Base-by-base conservation (phyloP, 1,140 invertebrate species). In the Hylyphantes graminicola region DNA sequence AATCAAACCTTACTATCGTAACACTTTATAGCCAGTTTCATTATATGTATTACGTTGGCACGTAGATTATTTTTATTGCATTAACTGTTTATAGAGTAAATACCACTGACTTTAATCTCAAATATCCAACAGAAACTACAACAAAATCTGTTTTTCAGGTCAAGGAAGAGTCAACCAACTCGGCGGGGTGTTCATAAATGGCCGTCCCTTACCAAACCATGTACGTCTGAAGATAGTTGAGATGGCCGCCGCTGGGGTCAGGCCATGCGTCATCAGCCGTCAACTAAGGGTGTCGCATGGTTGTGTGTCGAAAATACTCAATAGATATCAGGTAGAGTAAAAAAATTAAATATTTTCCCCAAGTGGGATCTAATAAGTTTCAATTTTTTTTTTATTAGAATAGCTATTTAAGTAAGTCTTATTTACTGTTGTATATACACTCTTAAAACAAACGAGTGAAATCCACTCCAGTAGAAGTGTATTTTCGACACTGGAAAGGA, bases 171-270 rank as follows among this genome's bases (percentile, higher is more conserved):
- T 91, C 10, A 91, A 91, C 86, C 90, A 91, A 85, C 84, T 91
- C 8, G 90, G 90, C 50, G 90, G 90, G 10, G 89, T 91, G 61
- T 91, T 91, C 83, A 91, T 91, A 87, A 91, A 91, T 86, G 90
- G 90, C 9, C 88, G 91, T 35, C 90, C 90, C 8, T 85, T 91
- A 48, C 90, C 91, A 6, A 89, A 91, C 72, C 90, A 91, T 85
- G 89, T 90, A 65, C 87, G 90, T 15, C 85, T 90, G 9, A 88
- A 89, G 85, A 91, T 91, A 80, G 89, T 91, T 7, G 90, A 91
- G 86, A 89, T 91, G 90, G 90, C 90, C 0, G 88, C 89, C 5
- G 87, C 89, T 21, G 90, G 90, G 12, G 87, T 91, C 35, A 87
- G 91, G 59, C 90, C 91, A 6, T 91, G 91, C 78, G 89, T 90